Evolutionary conservation across 2,113 vertebrate genomes (phyloP), one percentile per base, ranked within the genome.

Genomic region (Peromyscus polionotus): DNA sequence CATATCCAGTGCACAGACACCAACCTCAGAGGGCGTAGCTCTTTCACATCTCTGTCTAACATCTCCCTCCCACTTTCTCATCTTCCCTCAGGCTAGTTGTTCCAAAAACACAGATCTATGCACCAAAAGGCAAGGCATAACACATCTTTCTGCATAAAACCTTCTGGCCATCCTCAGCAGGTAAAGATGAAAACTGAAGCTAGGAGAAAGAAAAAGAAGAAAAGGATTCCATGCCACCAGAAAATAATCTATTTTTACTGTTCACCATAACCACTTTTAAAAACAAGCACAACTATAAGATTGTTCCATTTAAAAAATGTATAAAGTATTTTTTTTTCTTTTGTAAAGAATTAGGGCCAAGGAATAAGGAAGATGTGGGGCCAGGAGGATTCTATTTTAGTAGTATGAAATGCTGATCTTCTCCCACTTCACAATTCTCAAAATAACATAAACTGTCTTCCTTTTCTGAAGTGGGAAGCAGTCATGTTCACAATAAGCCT

Each of bases 261-360:
- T 26, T 95, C 48, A 70, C 67, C 80, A 81, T 28, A 70, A 57
- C 6, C 16, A 1, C 61, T 65, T 26, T 88, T 88, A 90, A 95
- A 94, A 39, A 95, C 11, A 93, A 90, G 80, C n/a, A 72, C 31
- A 95, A 80, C 51, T 77, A 48, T 81, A 48, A 90, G 48, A 72
- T 42, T 72, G 65, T 93, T 93, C 42, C 26, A 45, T 85, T 65
- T 77, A 73, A 92, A 54, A 91, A 91, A 93, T 31, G 10, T 31
- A 95, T 24, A 4, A 92, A 93, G 31, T 3, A 2, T 1, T 54
- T 72, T 26, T 33, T 31, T 84, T 75, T 59, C 11, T 45, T 89
- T 95, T 93, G 54, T 88, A 70, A 97, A 94, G 63, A 97, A 96
- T 39, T 95, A 17, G n/a, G 42, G 28, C 33, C 67, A 95, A 70